Evolutionary conservation across 2,113 vertebrate species (phyloP).

Genomic region (Hippocampus abdominalis): DNA sequence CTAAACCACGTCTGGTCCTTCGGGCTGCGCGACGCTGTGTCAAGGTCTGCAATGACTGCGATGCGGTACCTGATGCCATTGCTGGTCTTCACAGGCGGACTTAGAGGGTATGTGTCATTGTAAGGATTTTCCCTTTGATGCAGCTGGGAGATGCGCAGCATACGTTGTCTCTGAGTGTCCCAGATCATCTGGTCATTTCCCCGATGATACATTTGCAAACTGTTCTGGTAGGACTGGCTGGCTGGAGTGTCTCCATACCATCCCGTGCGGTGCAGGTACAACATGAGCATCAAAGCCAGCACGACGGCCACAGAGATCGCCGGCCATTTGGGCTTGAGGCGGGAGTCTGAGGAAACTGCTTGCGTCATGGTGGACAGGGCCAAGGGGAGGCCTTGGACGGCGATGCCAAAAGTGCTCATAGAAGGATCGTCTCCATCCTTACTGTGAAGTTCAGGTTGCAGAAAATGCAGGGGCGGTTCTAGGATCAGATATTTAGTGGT

Average conservation of each 20-base stretch:
- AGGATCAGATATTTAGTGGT: background rate
- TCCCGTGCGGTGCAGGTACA: conserved; percentile 75
- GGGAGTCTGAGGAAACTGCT: conserved; percentile 75
- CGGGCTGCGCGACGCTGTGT: conserved; percentile 75
- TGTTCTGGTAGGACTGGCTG: conserved; percentile 35
- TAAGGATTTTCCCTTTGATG: conserved; percentile 56
- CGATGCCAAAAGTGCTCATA: conserved; percentile 80
- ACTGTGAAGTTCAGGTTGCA: conserved; percentile 61
- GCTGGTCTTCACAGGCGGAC: conserved; percentile 73
- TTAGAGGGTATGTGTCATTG: conserved; percentile 88
- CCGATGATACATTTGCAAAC: conserved; percentile 24
- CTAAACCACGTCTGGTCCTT: conserved; percentile 88
- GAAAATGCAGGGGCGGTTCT: background rate
- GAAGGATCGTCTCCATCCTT: conserved; percentile 74
- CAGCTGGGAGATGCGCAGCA: background rate
- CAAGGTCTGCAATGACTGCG: conserved; percentile 83
- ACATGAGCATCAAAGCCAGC: conserved; percentile 69
- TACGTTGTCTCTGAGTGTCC: background rate
- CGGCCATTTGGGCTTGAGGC: conserved; percentile 85
- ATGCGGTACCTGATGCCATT: conserved; percentile 82
- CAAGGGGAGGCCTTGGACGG: conserved; percentile 74
- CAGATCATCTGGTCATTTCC: conserved; percentile 15
- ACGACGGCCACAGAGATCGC: conserved; percentile 73
- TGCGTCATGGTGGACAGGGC: conserved; percentile 81
- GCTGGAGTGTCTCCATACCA: conserved; percentile 18